These are phyloP conservation scores for Smutsia temminckii DNA, from an alignment of 2,797 vertebrate species.

Conservation along the genomic window DNA sequence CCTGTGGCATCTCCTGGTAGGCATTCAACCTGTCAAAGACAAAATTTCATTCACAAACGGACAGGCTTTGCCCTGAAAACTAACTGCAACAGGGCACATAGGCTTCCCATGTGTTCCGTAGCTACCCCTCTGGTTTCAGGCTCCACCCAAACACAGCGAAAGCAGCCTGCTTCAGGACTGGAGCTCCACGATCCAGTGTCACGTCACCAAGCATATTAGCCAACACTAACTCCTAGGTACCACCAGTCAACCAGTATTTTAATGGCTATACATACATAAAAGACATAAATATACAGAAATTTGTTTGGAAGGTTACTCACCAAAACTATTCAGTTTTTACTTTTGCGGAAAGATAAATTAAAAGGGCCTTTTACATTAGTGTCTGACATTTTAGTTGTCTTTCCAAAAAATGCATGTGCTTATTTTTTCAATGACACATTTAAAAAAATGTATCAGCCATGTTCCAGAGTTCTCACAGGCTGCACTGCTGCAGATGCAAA, in stretches of 20 bases:
- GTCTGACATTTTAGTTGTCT: neutral
- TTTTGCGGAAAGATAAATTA: neutral
- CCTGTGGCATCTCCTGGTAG: neutral
- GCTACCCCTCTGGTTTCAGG: neutral
- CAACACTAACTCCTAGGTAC: neutral
- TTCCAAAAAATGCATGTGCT: neutral
- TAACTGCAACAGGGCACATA: neutral
- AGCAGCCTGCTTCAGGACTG: neutral
- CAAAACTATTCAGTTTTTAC: neutral
- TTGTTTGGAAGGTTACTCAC: neutral
- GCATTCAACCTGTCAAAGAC: neutral
- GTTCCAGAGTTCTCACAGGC: neutral
- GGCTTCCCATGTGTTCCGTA: neutral
- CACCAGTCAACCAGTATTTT: neutral
- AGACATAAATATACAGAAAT: neutral
- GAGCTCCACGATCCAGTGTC: neutral
- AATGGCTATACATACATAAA: neutral
- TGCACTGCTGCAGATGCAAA: neutral
- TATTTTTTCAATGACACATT: neutral
- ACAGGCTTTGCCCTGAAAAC: neutral
- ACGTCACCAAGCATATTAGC: neutral
- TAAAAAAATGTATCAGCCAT: neutral
- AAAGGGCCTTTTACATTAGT: neutral
- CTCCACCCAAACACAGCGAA: neutral
- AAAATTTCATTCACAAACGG: fast-evolving